Evolutionary conservation across 64 coral and sea anemone species (phyloP).

Genomic region (Acropora tenuis): DNA sequence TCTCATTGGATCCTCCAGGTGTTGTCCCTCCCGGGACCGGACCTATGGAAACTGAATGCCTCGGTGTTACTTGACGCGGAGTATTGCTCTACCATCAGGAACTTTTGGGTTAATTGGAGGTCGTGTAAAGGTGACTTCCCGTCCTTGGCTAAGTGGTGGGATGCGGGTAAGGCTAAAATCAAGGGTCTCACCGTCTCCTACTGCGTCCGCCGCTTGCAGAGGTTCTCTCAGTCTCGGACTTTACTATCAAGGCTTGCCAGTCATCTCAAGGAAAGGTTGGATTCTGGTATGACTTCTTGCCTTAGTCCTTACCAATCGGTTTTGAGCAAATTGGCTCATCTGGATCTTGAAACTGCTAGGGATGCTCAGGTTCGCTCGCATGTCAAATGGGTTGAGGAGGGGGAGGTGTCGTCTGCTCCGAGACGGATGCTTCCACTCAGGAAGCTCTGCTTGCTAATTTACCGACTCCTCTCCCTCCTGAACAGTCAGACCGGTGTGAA

Average conservation of each 20-base stretch:
- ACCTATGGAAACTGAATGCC: slow-evolving; percentile 31
- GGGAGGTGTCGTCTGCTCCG: slow-evolving; percentile 36
- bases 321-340: background rate
- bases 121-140: background rate
- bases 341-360: slow-evolving; percentile 18
- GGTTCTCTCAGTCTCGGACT: background rate
- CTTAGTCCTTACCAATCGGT: background rate
- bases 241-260: background rate
- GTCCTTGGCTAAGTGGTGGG: slow-evolving; percentile 28
- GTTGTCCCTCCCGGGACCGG: background rate
- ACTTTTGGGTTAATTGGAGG: slow-evolving; percentile 22
- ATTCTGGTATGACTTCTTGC: background rate
- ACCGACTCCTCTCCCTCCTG: background rate
- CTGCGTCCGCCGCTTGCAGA: background rate
- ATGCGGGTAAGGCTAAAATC: slow-evolving; percentile 20
- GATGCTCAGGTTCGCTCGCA: slow-evolving; percentile 46
- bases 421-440: background rate
- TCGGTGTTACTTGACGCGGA: background rate
- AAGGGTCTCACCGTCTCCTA: background rate
- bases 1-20: background rate
- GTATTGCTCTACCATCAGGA: background rate
- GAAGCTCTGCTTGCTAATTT: background rate
- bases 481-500: background rate
- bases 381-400: slow-evolving; percentile 56
- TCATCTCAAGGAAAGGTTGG: background rate